Conservation (phyloP, 2,888 invertebrate genomes). For the Norana najaformis region DNA sequence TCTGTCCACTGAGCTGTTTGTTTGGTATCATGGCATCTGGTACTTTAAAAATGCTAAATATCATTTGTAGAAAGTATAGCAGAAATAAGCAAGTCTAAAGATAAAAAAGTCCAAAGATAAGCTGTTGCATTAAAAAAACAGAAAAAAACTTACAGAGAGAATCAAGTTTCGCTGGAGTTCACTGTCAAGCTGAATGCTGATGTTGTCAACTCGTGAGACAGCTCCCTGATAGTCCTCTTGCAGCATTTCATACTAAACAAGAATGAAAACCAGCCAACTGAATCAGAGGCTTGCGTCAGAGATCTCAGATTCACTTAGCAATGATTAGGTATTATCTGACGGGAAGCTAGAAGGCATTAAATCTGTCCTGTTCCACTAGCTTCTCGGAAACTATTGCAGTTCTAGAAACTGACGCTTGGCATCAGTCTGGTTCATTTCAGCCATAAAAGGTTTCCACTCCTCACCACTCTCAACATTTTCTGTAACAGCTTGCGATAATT, state of each 20-base stretch:
- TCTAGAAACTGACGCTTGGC: too few species aligned
- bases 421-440: too few species aligned
- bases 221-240: slow-evolving; percentile 10
- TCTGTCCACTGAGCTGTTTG: too few species aligned
- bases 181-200: background rate
- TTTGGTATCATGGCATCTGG: too few species aligned
- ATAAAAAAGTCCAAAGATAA: background rate
- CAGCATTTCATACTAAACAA: slow-evolving; percentile 15
- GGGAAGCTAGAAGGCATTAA: too few species aligned
- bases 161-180: background rate
- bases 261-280: background rate
- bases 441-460: too few species aligned
- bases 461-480: too few species aligned
- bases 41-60: too few species aligned
- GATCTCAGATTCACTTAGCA: background rate
- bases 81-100: too few species aligned
- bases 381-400: too few species aligned
- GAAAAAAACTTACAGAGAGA: background rate
- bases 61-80: background rate
- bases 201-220: background rate
- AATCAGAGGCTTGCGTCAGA: background rate
- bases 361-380: too few species aligned
- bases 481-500: too few species aligned
- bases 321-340: background rate
- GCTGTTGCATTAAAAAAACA: background rate